phyloP scores from a whole-genome alignment of 2,888 invertebrate genomes.

The Cosmorhoe ocellata region DNA sequence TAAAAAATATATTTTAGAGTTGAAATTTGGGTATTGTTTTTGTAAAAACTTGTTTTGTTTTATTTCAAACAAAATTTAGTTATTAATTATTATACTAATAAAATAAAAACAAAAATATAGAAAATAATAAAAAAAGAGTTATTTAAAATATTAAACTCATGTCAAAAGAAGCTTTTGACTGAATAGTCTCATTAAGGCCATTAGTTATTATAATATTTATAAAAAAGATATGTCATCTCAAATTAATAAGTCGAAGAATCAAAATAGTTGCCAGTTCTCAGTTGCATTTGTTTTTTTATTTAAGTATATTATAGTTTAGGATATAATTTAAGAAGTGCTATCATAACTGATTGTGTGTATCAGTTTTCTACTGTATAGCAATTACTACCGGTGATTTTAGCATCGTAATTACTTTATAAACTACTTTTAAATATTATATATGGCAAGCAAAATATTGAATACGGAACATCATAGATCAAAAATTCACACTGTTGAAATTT shows the following conservation, averaged over 20 bases:
- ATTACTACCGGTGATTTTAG: constrained; percentile 29
- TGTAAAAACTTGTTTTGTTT: no score
- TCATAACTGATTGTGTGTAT: constrained; percentile 19
- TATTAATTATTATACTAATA: no score
- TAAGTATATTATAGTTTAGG: no score
- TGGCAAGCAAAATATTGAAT: constrained; percentile 74
- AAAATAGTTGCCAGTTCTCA: constrained; percentile 26
- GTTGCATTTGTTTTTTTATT: constrained; percentile 10
- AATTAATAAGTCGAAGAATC: background rate
- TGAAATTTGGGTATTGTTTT: no score
- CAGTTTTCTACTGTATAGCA: constrained; percentile 24
- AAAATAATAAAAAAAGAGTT: no score
- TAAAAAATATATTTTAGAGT: no score
- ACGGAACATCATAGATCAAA: constrained; percentile 55
- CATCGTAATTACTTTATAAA: constrained; percentile 36
- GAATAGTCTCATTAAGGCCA: constrained; percentile 1
- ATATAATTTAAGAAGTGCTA: constrained; percentile 23
- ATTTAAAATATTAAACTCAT: background rate
- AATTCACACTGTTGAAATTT: constrained; percentile 76
- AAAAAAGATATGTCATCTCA: no score
- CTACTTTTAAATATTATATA: constrained; percentile 59
- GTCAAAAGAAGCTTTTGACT: background rate
- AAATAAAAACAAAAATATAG: no score
- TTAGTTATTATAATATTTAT: background rate
- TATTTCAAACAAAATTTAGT: no score